A percentile compares a stretch with the other conserved stretches of the same genome.
These are phyloP conservation scores for Lycocerus yunnanus DNA, from an alignment of 2,888 invertebrate genomes.

Conservation along the genomic window DNA sequence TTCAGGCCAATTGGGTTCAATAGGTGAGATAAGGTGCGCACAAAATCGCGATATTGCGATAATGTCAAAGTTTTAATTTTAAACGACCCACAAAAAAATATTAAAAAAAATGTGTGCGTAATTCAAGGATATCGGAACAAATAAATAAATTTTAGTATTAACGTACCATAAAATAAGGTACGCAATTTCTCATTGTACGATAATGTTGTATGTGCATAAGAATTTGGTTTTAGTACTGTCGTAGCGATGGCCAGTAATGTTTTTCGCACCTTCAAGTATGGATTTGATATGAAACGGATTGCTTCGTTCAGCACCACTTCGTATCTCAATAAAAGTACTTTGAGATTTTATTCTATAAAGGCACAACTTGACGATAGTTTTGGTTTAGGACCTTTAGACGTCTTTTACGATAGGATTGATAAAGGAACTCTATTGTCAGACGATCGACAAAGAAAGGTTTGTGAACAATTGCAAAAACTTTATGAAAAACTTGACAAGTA, in stretches of 20 bases:
- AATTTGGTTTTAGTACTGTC: neutral
- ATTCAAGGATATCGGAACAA: neutral
- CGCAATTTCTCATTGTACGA: neutral
- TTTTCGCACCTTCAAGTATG: neutral
- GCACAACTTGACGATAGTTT: slow-evolving; percentile 13
- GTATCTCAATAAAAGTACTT: neutral
- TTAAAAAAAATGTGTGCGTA: neutral
- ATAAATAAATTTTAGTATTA: neutral
- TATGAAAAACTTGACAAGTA: slow-evolving; percentile 68
- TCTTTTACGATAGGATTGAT: slow-evolving; percentile 56
- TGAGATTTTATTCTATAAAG: slow-evolving; percentile 16
- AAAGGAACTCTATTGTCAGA: slow-evolving; percentile 68
- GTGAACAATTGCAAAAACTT: slow-evolving; percentile 70
- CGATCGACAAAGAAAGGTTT: slow-evolving; percentile 72
- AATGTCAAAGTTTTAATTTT: neutral
- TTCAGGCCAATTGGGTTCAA: neutral
- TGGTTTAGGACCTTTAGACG: slow-evolving; percentile 23
- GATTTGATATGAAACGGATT: neutral
- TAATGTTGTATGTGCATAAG: neutral
- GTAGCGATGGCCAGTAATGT: neutral
- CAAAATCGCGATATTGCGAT: neutral
- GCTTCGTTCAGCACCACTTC: neutral
- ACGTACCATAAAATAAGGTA: neutral
- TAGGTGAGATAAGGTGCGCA: neutral
- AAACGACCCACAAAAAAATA: neutral